Evolutionary conservation across 2,113 vertebrate species (phyloP), one percentile per base, ranked within the genome.

Genomic region (Sander lucioperca): DNA sequence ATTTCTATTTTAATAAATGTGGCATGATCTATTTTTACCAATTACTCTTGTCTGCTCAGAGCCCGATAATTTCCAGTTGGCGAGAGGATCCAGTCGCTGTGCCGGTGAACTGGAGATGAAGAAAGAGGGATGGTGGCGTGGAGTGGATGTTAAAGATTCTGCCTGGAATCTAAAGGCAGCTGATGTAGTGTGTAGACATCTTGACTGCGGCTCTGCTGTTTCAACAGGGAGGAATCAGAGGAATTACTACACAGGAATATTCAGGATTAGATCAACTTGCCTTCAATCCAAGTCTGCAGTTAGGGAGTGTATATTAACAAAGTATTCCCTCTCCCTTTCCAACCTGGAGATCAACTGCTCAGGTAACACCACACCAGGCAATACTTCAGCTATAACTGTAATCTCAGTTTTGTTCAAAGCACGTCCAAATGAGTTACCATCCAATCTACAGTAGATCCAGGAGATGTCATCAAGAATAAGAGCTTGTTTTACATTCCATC

Each of bases 271-370:
- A 4, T 9, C 39, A 45, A 8, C 6, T 45, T 45, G 62, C 14
- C n/a, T 64, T 21, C 62, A 64, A 13, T 14, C 39, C 10, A 15
- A 15, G 12, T 45, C 36, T 45, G 21, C 39, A 23, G 13, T 64
- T 23, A 43, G 39, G 21, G 62, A 45, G 13, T 64, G 39, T 45
- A 1, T 45, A 23, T 15, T 8, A 13, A 15, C 39, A 23, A n/a
- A 18, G 2, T 12, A 0, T 21, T 5, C 1, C 19, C 0, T 0
- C 23, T 23, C 12, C 21, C 0, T 0, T 23, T 12, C 0, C 2
- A 23, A 8, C 21, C 0, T 64, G 19, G 36, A 23, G 36, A 43
- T 64, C 21, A 64, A 2, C 1, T 65, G 62, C 39, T 45, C 62
- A 65, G 62, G 62, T 65, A 45, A 64, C 39, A 57, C 23, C 54